Conservation (phyloP, 2,888 invertebrate genomes). For the Thalpophila matura region DNA sequence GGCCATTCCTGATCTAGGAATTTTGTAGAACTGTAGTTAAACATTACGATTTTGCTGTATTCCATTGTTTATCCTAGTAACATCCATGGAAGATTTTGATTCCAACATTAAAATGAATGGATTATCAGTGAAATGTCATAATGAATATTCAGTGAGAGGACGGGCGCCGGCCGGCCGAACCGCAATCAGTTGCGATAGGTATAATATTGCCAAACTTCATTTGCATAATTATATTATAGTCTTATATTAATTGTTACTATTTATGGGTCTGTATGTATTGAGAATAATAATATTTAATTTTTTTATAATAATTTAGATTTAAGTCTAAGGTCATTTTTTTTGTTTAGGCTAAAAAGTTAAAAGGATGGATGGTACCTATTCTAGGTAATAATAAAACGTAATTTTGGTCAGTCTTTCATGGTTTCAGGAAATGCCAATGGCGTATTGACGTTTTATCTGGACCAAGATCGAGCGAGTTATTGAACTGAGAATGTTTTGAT, state of each 20-base stretch:
- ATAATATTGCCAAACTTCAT: constrained; percentile 32
- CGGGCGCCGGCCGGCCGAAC: constrained; percentile 50
- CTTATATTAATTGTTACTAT: constrained; percentile 7
- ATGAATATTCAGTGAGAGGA: constrained; percentile 61
- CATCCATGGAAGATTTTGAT: constrained; percentile 26
- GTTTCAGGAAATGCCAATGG: too few relatives aligned
- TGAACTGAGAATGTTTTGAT: too few relatives aligned
- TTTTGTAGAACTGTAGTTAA: not conserved
- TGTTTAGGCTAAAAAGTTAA: too few relatives aligned
- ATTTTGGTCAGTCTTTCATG: too few relatives aligned
- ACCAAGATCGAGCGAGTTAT: too few relatives aligned
- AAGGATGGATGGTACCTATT: too few relatives aligned
- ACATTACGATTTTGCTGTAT: not conserved
- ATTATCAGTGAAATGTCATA: constrained; percentile 50
- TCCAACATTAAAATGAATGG: constrained; percentile 32
- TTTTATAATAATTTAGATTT: not conserved
- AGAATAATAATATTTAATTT: too few relatives aligned
- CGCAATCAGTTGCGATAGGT: constrained; percentile 45
- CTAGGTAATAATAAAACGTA: too few relatives aligned
- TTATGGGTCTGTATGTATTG: too few relatives aligned
- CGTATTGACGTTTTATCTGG: too few relatives aligned
- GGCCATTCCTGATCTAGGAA: not conserved
- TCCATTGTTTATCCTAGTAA: not conserved
- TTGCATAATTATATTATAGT: constrained; percentile 45
- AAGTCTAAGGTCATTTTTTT: too few relatives aligned